phyloP scores from a whole-genome alignment of 2,113 vertebrate genomes.

The Propithecus coquereli region DNA sequence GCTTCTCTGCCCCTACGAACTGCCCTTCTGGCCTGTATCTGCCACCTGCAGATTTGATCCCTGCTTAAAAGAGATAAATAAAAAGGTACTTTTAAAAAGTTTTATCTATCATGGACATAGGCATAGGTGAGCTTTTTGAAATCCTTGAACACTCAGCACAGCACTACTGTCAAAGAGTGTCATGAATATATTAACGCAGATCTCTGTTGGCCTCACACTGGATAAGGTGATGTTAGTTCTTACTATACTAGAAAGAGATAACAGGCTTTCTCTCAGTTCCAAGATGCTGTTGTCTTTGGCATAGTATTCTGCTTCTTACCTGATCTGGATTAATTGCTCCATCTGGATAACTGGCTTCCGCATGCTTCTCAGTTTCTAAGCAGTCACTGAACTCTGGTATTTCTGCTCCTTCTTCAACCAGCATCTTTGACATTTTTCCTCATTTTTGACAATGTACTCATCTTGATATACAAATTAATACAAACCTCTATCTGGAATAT shows the following conservation, averaged over 20 bases:
- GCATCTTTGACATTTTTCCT: neutral
- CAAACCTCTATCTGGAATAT: neutral
- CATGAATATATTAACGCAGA: neutral
- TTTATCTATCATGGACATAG: neutral
- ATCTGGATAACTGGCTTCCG: neutral
- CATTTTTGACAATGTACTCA: neutral
- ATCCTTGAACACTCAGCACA: neutral
- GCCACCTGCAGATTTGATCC: too few species aligned
- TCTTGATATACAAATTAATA: neutral
- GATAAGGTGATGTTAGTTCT: neutral
- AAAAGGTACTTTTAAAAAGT: neutral
- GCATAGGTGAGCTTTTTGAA: neutral
- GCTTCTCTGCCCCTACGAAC: too few species aligned
- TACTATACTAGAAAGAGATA: neutral
- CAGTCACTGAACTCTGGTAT: neutral
- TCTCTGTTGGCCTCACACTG: neutral
- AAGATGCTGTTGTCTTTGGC: neutral
- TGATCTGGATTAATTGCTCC: neutral
- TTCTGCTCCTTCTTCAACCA: neutral
- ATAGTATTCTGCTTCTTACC: neutral
- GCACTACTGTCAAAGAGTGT: neutral
- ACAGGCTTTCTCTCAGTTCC: neutral
- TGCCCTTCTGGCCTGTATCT: too few species aligned
- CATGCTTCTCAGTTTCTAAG: neutral
- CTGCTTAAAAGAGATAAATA: neutral